A percentile compares a stretch with the other conserved stretches of the same genome.
These are phyloP conservation scores for Sebastes melanostomus DNA, from an alignment of 2,797 vertebrate genomes.

Conservation along the genomic window DNA sequence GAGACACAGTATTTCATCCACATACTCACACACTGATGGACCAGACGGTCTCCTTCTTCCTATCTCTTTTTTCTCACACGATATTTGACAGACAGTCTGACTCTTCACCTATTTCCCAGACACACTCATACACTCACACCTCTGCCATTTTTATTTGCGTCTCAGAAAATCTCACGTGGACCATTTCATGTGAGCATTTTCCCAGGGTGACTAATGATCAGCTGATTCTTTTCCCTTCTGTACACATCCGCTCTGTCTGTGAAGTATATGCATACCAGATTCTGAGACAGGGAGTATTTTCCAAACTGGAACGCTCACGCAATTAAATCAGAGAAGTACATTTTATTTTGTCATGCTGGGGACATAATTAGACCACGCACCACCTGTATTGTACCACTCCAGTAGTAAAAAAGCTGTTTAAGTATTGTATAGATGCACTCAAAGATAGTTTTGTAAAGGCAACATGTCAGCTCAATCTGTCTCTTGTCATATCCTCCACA, in stretches of 20 bases:
- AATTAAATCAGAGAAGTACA: neutral
- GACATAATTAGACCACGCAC: neutral
- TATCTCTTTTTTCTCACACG: neutral
- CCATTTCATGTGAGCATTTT: constrained; percentile 64
- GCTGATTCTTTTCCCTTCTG: constrained; percentile 63
- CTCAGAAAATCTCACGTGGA: constrained; percentile 51
- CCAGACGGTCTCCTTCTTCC: neutral
- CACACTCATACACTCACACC: constrained; percentile 43
- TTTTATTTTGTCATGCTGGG: neutral
- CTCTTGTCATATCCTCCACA: constrained; percentile 56
- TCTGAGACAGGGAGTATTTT: constrained; percentile 13
- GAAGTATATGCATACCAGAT: neutral
- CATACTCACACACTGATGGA: neutral
- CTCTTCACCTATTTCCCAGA: constrained; percentile 24
- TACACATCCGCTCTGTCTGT: constrained; percentile 29
- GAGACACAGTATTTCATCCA: neutral
- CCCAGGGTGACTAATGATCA: constrained; percentile 73
- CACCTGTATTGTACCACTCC: neutral
- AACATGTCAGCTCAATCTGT: neutral
- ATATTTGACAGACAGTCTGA: constrained; percentile 23
- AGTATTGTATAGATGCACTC: neutral
- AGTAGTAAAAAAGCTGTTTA: neutral
- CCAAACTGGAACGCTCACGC: neutral
- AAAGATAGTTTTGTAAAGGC: neutral
- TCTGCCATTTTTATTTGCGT: constrained; percentile 58